These are phyloP conservation scores for Phytoseiulus persimilis DNA, from an alignment of 2,888 invertebrate species.

Conservation along the genomic window DNA sequence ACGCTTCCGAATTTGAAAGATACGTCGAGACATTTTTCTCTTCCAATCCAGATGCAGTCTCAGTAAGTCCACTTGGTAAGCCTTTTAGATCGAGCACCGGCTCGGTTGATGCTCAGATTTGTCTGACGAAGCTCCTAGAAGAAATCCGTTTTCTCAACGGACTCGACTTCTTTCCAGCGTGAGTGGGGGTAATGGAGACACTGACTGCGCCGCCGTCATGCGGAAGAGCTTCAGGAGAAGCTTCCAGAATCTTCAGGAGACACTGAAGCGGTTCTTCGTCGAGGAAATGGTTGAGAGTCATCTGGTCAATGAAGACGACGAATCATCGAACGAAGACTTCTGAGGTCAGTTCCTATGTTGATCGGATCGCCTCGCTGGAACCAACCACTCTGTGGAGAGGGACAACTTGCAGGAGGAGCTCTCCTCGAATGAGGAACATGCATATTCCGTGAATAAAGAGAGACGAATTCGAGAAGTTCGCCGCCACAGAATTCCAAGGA, in stretches of 20 bases:
- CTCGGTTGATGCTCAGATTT: background rate
- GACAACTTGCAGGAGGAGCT: background rate
- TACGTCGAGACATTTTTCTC: background rate
- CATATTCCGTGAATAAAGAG: background rate
- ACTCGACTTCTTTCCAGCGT: background rate
- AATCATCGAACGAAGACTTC: background rate
- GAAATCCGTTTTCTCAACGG: no score
- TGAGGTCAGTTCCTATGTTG: no score
- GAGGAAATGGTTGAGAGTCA: conserved; percentile 18
- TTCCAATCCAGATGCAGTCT: background rate
- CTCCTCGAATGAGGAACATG: background rate
- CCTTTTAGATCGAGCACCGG: background rate
- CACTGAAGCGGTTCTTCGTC: conserved; percentile 9
- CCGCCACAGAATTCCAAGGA: no score
- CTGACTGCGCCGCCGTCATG: background rate
- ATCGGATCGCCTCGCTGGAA: background rate
- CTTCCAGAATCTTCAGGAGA: conserved; percentile 14
- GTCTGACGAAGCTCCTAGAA: background rate
- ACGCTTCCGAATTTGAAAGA: background rate
- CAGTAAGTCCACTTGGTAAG: background rate
- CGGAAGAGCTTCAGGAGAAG: background rate
- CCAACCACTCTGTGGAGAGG: background rate
- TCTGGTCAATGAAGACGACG: background rate
- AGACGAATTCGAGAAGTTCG: no score
- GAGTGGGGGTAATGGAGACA: background rate